phyloP scores from a whole-genome alignment of 2,888 invertebrate genomes.

The Polyploca ridens region DNA sequence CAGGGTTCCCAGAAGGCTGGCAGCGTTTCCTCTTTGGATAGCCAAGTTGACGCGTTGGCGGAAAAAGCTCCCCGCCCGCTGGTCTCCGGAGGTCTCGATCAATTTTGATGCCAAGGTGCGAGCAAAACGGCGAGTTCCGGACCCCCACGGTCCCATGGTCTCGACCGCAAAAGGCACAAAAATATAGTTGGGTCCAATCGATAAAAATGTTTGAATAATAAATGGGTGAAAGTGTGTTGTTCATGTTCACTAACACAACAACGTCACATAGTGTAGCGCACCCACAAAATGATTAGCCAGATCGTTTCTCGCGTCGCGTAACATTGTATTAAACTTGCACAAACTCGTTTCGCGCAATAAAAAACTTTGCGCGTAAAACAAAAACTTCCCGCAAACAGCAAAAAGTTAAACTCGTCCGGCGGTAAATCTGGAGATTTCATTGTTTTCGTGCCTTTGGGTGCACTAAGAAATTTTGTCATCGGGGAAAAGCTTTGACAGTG shows the following conservation, averaged over 20 bases:
- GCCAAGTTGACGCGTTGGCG: too few relatives aligned
- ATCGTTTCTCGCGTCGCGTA: constrained; percentile 29
- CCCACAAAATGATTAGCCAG: constrained; percentile 22
- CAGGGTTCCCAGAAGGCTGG: too few relatives aligned
- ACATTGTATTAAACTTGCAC: constrained; percentile 21
- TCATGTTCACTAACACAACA: neutral
- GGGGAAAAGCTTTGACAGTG: neutral
- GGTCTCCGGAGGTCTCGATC: too few relatives aligned
- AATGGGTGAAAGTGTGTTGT: too few relatives aligned
- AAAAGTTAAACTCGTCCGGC: constrained; percentile 20
- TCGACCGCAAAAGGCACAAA: too few relatives aligned
- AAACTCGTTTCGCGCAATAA: constrained; percentile 29
- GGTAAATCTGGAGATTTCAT: constrained; percentile 16
- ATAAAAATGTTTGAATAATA: neutral
- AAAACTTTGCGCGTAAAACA: constrained; percentile 32
- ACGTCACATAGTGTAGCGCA: constrained; percentile 14
- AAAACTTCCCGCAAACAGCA: constrained; percentile 27
- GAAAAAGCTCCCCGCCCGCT: too few relatives aligned
- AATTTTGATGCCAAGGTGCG: too few relatives aligned
- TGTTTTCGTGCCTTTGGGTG: constrained; percentile 12
- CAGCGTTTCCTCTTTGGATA: too few relatives aligned
- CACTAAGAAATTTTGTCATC: constrained; percentile 7
- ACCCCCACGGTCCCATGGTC: too few relatives aligned
- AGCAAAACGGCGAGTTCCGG: too few relatives aligned
- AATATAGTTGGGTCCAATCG: too few relatives aligned